Evolutionary conservation across 1,140 invertebrate species (phyloP).

Genomic region (Halyomorpha halys): DNA sequence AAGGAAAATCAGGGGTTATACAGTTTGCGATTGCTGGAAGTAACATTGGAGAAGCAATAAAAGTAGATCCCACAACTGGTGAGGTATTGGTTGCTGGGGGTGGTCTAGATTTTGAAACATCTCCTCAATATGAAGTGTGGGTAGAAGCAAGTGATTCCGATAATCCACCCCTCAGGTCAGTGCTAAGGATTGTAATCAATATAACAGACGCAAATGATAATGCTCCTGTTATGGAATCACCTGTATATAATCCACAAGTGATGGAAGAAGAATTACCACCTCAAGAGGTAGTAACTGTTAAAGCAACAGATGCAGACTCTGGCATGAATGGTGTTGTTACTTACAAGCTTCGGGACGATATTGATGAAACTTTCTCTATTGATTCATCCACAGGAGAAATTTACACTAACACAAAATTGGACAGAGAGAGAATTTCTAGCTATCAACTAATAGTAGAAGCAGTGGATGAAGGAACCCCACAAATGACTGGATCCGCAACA

Average conservation of each 20-base stretch:
- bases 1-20: constrained; percentile 52
- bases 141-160: constrained; percentile 81
- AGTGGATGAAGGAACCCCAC: constrained; percentile 72
- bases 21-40: constrained; percentile 82
- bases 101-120: constrained; percentile 80
- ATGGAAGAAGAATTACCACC: constrained; percentile 77
- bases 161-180: constrained; percentile 62
- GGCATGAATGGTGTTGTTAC: constrained; percentile 74
- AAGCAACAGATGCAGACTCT: constrained; percentile 76
- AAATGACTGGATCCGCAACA: constrained; percentile 70
- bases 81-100: constrained; percentile 62
- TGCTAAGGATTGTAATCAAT: constrained; percentile 66
- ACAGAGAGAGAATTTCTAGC: constrained; percentile 73
- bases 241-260: constrained; percentile 73
- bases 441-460: constrained; percentile 81
- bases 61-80: constrained; percentile 66
- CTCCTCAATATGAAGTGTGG: constrained; percentile 79
- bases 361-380: constrained; percentile 67
- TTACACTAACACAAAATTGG: constrained; percentile 67
- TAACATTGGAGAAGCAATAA: constrained; percentile 74
- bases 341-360: constrained; percentile 66
- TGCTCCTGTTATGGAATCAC: constrained; percentile 65
- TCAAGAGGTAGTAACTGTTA: constrained; percentile 60
- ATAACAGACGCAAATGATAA: constrained; percentile 90
- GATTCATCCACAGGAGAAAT: constrained; percentile 73